Evolutionary conservation across 2,888 invertebrate species (phyloP).

Genomic region (Lutraria lutraria): DNA sequence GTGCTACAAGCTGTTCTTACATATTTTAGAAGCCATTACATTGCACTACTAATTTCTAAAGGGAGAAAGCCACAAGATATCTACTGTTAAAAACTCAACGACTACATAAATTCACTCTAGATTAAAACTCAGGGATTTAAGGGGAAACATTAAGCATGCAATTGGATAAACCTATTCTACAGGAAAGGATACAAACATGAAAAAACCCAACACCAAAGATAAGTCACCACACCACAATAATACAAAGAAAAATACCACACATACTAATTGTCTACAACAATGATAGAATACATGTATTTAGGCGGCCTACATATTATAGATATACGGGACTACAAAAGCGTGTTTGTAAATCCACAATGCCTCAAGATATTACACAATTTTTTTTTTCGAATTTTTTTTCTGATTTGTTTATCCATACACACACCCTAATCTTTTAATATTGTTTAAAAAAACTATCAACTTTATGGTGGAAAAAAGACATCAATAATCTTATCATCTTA

Average conservation of each 20-base stretch:
- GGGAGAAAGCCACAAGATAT: not conserved
- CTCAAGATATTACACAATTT: conserved; percentile 40
- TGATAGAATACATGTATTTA: conserved; percentile 1
- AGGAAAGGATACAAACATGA: not conserved
- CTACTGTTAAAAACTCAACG: not conserved
- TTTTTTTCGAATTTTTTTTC: not conserved
- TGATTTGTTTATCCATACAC: too few relatives aligned
- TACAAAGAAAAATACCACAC: not conserved
- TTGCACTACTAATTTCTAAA: not conserved
- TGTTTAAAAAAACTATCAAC: not conserved
- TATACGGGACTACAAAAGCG: not conserved
- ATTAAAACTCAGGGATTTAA: not conserved
- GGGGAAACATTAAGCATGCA: conserved; percentile 11
- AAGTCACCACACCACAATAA: not conserved
- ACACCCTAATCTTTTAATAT: not conserved
- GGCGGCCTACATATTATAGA: not conserved
- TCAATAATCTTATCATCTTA: not conserved
- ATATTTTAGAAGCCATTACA: conserved; percentile 8
- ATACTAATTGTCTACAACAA: not conserved
- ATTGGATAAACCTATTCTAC: not conserved
- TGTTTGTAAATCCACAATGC: conserved; percentile 30
- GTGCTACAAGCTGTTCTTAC: not conserved
- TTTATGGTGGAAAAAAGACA: not conserved
- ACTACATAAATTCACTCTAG: conserved; percentile 18
- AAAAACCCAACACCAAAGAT: conserved; percentile 18